These are phyloP conservation scores for Cotesia glomerata DNA, from an alignment of 1,140 invertebrate genomes.

Conservation along the genomic window DNA sequence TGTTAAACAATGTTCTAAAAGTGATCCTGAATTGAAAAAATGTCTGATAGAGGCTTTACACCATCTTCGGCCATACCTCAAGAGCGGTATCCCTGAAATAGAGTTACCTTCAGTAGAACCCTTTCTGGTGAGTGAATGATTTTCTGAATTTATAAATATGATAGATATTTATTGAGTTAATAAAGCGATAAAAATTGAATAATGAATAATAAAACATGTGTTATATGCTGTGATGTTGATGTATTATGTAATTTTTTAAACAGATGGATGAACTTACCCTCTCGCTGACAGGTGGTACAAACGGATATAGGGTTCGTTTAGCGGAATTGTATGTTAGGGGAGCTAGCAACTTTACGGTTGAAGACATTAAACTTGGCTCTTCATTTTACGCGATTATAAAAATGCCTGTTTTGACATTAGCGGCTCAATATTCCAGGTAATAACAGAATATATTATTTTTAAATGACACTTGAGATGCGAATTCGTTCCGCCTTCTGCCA, in stretches of 20 bases:
- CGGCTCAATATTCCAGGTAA: slow-evolving; percentile 71
- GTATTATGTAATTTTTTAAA: slow-evolving; percentile 25
- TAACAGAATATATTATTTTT: slow-evolving; percentile 11
- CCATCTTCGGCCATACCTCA: slow-evolving; percentile 71
- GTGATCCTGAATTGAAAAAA: slow-evolving; percentile 69
- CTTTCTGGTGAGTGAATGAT: slow-evolving; percentile 62
- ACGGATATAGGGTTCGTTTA: slow-evolving; percentile 74
- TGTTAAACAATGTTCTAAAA: slow-evolving; percentile 72
- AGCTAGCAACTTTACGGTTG: slow-evolving; percentile 73
- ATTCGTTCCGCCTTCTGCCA: not conserved
- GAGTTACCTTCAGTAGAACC: slow-evolving; percentile 74
- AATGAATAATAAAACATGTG: not conserved
- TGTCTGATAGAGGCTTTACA: slow-evolving; percentile 70
- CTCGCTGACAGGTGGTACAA: slow-evolving; percentile 72
- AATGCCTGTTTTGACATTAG: slow-evolving; percentile 72
- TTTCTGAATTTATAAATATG: not conserved
- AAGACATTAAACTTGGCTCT: slow-evolving; percentile 68
- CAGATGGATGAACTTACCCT: slow-evolving; percentile 73
- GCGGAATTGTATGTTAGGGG: slow-evolving; percentile 73
- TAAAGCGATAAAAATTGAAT: not conserved
- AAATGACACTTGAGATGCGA: not conserved
- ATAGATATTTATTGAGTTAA: not conserved
- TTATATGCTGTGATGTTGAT: not conserved
- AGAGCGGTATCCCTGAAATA: slow-evolving; percentile 73
- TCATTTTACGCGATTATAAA: slow-evolving; percentile 72